phyloP scores from a whole-genome alignment of 2,888 invertebrate genomes.

The Digitonthophagus gazella region DNA sequence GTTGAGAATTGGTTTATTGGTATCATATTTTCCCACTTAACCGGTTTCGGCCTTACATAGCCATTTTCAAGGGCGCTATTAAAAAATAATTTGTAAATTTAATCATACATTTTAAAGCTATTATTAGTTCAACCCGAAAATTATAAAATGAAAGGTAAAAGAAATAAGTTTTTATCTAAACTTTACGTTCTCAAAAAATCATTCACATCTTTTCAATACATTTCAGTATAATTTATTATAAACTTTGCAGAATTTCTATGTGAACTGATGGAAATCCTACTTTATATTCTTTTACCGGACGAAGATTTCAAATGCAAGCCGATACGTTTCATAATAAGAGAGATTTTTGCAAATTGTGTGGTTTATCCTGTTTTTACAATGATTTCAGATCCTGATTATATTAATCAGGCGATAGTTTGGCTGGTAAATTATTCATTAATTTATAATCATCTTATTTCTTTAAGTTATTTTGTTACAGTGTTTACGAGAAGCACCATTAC shows the following conservation, averaged over 20 bases:
- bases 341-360: conserved; percentile 51
- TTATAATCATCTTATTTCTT: too few relatives aligned
- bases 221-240: conserved; percentile 1
- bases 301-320: conserved; percentile 83
- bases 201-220: not conserved
- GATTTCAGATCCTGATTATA: conserved; percentile 85
- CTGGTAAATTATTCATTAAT: conserved; percentile 65
- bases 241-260: conserved; percentile 68
- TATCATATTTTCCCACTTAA: too few relatives aligned
- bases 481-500: conserved; percentile 68
- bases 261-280: conserved; percentile 77
- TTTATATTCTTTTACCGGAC: conserved; percentile 79
- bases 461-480: conserved; percentile 59
- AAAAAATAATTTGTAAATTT: too few relatives aligned
- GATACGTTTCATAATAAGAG: conserved; percentile 72
- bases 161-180: too few relatives aligned
- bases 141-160: too few relatives aligned
- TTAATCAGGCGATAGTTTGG: conserved; percentile 86
- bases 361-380: conserved; percentile 63
- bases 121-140: too few relatives aligned
- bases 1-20: too few relatives aligned
- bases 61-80: too few relatives aligned
- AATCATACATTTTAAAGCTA: too few relatives aligned
- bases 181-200: not conserved
- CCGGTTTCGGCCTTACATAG: too few relatives aligned